Evolutionary conservation across 1,140 invertebrate genomes (phyloP).

Genomic region (Eciton burchellii): DNA sequence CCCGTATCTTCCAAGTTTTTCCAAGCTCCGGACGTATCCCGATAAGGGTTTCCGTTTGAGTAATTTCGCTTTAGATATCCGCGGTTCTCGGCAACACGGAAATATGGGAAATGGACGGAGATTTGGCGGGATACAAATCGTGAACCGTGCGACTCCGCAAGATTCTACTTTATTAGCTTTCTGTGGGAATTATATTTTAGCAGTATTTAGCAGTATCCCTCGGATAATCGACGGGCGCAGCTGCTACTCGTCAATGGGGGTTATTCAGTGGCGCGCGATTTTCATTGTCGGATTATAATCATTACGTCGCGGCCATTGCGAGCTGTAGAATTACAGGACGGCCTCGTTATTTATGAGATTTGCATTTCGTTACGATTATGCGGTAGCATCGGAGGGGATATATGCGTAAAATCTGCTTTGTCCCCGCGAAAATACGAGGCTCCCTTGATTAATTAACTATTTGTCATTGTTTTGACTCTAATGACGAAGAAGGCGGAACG

Average conservation of each 20-base stretch:
- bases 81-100: neutral
- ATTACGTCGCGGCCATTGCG: conserved; percentile 50
- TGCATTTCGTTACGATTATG: conserved; percentile 70
- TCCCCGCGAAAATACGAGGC: conserved; percentile 62
- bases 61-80: conserved; percentile 23
- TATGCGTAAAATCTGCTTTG: conserved; percentile 72
- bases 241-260: conserved; percentile 64
- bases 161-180: neutral
- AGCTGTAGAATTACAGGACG: conserved; percentile 65
- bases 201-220: conserved; percentile 50
- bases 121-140: conserved; percentile 3
- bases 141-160: neutral
- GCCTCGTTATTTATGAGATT: conserved; percentile 70
- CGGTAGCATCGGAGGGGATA: conserved; percentile 20
- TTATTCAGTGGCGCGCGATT: conserved; percentile 64
- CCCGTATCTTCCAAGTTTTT: conserved; percentile 23
- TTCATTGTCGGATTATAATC: conserved; percentile 71
- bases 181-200: conserved; percentile 52
- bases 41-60: conserved; percentile 28
- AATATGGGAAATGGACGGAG: conserved; percentile 4
- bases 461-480: conserved; percentile 58
- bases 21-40: neutral
- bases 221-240: conserved; percentile 62
- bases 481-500: conserved; percentile 61
- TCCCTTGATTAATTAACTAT: conserved; percentile 74